phyloP scores from a whole-genome alignment of 1,140 invertebrate species.

The Whitmania pigra region DNA sequence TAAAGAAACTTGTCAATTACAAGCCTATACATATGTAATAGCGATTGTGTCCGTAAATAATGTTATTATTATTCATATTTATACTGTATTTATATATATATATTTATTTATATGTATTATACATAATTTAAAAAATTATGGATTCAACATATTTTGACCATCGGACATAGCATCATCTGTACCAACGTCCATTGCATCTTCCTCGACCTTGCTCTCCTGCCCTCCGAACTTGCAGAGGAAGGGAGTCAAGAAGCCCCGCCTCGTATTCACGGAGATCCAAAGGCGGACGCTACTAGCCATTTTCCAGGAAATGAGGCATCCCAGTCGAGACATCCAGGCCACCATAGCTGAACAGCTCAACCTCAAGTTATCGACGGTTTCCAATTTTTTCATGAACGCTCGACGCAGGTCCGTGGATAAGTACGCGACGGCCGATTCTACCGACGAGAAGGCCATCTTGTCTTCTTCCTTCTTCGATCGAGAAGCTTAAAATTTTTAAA shows the following conservation, averaged over 20 bases:
- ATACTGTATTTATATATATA: no score
- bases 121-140: no score
- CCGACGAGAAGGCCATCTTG: background rate
- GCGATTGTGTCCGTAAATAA: no score
- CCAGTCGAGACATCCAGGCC: constrained; percentile 5
- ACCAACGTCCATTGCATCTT: background rate
- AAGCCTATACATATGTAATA: no score
- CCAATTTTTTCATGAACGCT: constrained; percentile 99
- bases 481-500: no score
- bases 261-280: constrained; percentile 16
- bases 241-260: constrained; percentile 7
- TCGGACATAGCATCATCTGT: background rate
- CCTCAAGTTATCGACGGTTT: constrained; percentile 87
- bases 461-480: no score
- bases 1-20: no score
- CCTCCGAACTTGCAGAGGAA: background rate
- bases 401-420: constrained; percentile 86
- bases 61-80: no score
- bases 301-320: background rate
- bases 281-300: background rate
- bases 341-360: constrained; percentile 12
- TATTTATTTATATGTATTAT: no score
- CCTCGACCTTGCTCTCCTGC: background rate
- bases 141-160: background rate
- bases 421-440: constrained; percentile 36